These are phyloP conservation scores for Prionace glauca DNA, from an alignment of 2,797 vertebrate genomes.

Conservation along the genomic window DNA sequence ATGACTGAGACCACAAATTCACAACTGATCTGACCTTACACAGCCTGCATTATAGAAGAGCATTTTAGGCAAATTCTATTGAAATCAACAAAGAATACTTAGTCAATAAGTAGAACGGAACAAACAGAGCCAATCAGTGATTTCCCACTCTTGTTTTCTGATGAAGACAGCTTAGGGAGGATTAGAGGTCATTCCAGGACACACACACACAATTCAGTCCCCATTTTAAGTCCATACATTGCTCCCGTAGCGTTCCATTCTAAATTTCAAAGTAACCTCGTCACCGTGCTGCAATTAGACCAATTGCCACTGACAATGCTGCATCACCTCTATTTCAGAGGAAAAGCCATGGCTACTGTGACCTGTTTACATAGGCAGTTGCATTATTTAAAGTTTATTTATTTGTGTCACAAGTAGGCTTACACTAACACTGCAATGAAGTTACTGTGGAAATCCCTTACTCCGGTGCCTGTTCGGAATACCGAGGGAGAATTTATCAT, in stretches of 20 bases:
- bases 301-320: neutral
- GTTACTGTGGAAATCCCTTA: no score
- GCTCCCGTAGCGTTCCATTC: neutral
- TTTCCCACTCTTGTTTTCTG: neutral
- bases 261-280: neutral
- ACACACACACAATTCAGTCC: neutral
- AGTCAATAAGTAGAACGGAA: neutral
- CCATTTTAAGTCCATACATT: neutral
- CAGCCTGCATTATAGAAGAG: neutral
- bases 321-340: neutral
- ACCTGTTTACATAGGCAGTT: neutral
- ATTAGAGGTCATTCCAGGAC: neutral
- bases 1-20: neutral
- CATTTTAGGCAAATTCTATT: neutral
- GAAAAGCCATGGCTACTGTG: neutral
- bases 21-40: neutral
- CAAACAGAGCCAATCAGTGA: neutral
- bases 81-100: neutral
- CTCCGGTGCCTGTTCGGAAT: no score
- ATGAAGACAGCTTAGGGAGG: neutral
- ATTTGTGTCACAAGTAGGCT: no score
- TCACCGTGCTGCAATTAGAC: neutral
- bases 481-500: no score
- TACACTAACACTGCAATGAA: no score
- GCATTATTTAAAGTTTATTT: neutral